Percentiles rank a stretch among this genome's conserved stretches.
Evolutionary conservation across 2,797 vertebrate species (phyloP).

Genomic region (Heliangelus exortis): DNA sequence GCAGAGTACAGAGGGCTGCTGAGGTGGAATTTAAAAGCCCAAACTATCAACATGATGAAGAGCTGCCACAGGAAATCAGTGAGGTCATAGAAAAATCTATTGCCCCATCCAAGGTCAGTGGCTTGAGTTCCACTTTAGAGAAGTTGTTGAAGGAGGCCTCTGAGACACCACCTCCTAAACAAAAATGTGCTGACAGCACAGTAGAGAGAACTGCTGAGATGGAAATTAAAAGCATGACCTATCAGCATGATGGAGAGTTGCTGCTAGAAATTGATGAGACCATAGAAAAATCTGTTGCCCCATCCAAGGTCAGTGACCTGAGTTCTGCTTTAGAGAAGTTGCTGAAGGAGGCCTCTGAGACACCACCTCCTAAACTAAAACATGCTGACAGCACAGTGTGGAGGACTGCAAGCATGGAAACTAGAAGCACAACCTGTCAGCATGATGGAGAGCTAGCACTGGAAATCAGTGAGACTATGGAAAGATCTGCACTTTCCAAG

Average conservation of each 20-base stretch:
- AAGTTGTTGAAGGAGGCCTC: conserved; percentile 6
- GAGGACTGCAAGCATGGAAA: neutral
- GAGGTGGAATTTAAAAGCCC: neutral
- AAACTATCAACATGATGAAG: neutral
- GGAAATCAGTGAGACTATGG: conserved; percentile 2
- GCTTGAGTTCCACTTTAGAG: neutral
- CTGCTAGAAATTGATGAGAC: conserved; percentile 14
- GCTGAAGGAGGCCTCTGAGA: neutral
- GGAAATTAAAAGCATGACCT: neutral
- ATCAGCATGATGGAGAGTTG: neutral
- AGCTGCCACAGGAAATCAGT: neutral
- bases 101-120: neutral
- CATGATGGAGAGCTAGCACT: neutral
- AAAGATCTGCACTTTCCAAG: neutral
- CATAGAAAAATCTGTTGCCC: neutral
- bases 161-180: neutral
- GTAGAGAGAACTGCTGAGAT: neutral
- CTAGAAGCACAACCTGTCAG: neutral
- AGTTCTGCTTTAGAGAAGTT: neutral
- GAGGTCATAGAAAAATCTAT: neutral
- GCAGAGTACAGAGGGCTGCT: neutral
- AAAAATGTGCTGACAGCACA: neutral
- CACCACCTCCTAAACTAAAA: neutral
- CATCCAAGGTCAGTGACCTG: neutral
- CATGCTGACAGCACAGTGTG: rapidly evolving